Conservation (phyloP, 2,113 vertebrate species). For the Tetraodon nigroviridis region DNA sequence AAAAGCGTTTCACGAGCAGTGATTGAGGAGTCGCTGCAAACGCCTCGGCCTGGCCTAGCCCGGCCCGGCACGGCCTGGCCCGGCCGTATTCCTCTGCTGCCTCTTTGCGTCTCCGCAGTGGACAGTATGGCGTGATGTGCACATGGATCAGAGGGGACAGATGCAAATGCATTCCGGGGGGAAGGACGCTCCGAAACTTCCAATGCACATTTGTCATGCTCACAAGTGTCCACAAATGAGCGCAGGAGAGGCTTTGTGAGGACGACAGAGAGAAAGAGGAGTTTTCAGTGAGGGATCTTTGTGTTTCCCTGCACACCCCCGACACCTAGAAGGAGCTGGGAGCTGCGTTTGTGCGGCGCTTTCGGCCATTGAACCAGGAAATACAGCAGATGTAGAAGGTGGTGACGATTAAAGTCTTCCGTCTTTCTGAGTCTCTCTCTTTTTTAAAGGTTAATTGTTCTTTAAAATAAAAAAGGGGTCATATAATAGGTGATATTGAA, state of each 20-base stretch:
- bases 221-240: slow-evolving; percentile 71
- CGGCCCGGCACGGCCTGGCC: background rate
- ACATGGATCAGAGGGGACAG: slow-evolving; percentile 38
- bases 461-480: background rate
- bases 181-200: slow-evolving; percentile 59
- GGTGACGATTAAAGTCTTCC: slow-evolving; percentile 15
- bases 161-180: slow-evolving; percentile 39
- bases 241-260: slow-evolving; percentile 62
- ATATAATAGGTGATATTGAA: background rate
- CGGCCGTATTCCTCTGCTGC: background rate
- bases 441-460: background rate
- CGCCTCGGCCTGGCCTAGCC: background rate
- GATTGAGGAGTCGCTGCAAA: slow-evolving; percentile 13
- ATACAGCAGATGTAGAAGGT: slow-evolving; percentile 30
- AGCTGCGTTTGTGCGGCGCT: slow-evolving; percentile 55
- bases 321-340: slow-evolving; percentile 54
- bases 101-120: slow-evolving; percentile 27
- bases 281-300: slow-evolving; percentile 53
- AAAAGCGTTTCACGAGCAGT: slow-evolving; percentile 57
- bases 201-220: slow-evolving; percentile 70
- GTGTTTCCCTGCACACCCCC: slow-evolving; percentile 47
- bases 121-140: slow-evolving; percentile 38
- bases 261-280: slow-evolving; percentile 18
- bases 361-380: slow-evolving; percentile 49
- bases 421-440: background rate